Evolutionary conservation across 2,797 vertebrate species (phyloP), one percentile per base, ranked within the genome.

Genomic region (Typhlichthys eigenmanni): DNA sequence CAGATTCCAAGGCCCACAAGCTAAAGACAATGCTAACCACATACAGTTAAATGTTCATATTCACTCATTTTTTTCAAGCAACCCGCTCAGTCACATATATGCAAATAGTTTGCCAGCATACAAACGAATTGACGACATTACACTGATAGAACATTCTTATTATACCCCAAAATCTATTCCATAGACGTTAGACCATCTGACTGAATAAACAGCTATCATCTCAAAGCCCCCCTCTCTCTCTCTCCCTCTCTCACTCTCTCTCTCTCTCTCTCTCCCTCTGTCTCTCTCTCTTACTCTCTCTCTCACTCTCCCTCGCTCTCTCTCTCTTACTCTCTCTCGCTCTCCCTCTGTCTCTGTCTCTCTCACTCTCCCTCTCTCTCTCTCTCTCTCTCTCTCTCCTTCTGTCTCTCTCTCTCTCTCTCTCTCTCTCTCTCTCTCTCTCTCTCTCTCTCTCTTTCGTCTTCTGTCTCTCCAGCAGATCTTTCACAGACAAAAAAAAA

Each of bases 151-250:
- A 71, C 77, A 52, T 71, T 51, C 56, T 69, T 60, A 54, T 76
- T 60, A 66, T 72, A 69, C 77, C 68, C 38, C 8, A 43, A 75
- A 67, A 88, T 77, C 75, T 81, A 85, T 82, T 83, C 74, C 63
- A 65, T 62, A 81, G 76, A 79, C 58, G 64, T 82, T 87, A 81
- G 67, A 78, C 72, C 71, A 80, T 82, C 75, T 79, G 71, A 84
- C 80, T 78, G 68, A 85, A 78, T 79, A 88, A 91, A 89, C 78
- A 81, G 69, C 45, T 24, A 52, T 59, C 7, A 32, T 61, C 61
- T 64, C 53, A 47, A 49, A 45, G 13, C 47, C 11, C 51, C 5
- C 55, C 7, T 1, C 14, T 13, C 7, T 14, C 49, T 50, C 49
- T 50, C 13, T 49, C 10, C 12, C 12, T 13, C 13, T 19, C 19